Base-by-base conservation (phyloP, 1,140 invertebrate genomes). In the Tetramorium alpestre region DNA sequence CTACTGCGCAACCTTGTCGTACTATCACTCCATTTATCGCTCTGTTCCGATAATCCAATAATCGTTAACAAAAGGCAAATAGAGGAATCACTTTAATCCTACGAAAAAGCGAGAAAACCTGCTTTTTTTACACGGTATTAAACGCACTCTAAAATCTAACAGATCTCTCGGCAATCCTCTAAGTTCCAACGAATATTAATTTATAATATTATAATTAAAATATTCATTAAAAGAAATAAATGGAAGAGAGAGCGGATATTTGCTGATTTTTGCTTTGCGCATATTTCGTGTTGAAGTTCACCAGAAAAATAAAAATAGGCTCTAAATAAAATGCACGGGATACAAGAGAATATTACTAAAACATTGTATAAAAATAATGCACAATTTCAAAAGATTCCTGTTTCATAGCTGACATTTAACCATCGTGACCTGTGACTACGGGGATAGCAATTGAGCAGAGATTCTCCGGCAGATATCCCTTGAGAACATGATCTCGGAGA, bases 1-100 rank as follows among this genome's bases (percentile, higher is more conserved):
- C 13, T 10, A 16, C 41, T 54, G 54, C 22, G 41, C 80, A 82
- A 82, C 56, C 69, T 69, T 60, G 22, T n/a, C 51, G 18, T 58
- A 73, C 60, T 60, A 38, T 73, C 41, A 25, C 22, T 81, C 33
- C 47, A 41, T 54, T 70, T 33, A 54, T 47, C 76, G 10, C 8
- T 47, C 65, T 6, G 25, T 28, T 58, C 51, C 80, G 60, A 82
- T 82, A 33, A 60, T 69, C 47, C 77, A 69, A 81, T 81, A 81
- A 73, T 72, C 69, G 41, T 73, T 44, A 49, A 47, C 41, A 60
- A 75, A 56, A 49, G 62, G 33, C n/a, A 38, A 41, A 67, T 18
- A 54, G 41, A 60, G 11, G 22, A 28, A 60, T 73, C 11, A 1
- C 33, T n/a, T 81, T n/a, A 38, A 73, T 84, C n/a, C 33, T 18